Conservation (phyloP, 2,797 vertebrate genomes). For the Pachyuromys duprasi region DNA sequence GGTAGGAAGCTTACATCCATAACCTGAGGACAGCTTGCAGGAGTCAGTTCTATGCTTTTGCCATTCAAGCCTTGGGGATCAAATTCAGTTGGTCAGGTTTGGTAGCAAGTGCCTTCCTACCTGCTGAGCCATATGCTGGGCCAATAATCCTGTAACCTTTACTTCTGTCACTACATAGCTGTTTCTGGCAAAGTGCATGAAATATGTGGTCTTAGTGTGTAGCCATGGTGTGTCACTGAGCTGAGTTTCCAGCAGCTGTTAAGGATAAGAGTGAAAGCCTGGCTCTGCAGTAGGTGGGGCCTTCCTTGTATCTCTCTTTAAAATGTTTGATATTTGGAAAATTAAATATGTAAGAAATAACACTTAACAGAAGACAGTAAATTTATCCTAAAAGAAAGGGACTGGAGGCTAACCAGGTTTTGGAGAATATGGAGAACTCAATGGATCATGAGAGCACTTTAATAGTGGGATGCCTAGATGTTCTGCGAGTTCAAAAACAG, state of each 20-base stretch:
- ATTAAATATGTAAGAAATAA: conserved; percentile 15
- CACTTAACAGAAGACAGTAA: background rate
- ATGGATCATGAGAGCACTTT: background rate
- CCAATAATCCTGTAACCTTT: background rate
- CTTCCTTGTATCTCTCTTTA: background rate
- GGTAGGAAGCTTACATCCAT: background rate
- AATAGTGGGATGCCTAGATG: background rate
- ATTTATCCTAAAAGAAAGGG: conserved; percentile 32
- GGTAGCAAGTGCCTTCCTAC: background rate
- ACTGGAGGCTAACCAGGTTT: background rate
- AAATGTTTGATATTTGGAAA: background rate
- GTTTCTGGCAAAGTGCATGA: background rate
- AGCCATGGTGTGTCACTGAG: background rate
- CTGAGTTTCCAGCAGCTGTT: background rate
- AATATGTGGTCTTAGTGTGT: background rate
- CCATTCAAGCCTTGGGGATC: background rate
- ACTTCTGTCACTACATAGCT: background rate
- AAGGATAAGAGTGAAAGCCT: background rate
- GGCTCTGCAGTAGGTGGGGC: background rate
- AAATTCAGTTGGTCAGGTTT: background rate
- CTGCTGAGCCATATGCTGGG: background rate
- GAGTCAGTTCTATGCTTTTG: background rate
- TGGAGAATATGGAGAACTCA: background rate
- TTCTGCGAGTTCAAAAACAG: background rate
- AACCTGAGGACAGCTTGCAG: background rate